phyloP scores from a whole-genome alignment of 1,140 invertebrate genomes.

The Drosophila truncata region DNA sequence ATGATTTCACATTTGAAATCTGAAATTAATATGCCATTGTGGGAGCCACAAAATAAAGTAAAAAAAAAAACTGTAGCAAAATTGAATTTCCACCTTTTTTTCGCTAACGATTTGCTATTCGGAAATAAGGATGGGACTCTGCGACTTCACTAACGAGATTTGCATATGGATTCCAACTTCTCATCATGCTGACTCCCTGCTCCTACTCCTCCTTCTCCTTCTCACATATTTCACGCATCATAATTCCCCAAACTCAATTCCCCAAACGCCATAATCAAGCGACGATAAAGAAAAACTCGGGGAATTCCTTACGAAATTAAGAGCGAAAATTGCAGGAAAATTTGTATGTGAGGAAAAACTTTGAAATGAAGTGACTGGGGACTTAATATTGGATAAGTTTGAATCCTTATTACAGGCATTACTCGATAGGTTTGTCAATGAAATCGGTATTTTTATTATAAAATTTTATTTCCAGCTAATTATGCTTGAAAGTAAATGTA shows the following conservation, averaged over 20 bases:
- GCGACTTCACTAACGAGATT: conserved; percentile 72
- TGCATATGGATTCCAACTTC: conserved; percentile 66
- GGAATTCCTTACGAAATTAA: conserved; percentile 54
- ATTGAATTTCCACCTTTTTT: conserved; percentile 67
- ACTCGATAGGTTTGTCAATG: not conserved
- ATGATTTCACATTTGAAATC: conserved; percentile 40
- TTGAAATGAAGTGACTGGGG: conserved; percentile 59
- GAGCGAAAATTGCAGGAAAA: conserved; percentile 70
- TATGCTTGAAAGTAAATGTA: too few relatives aligned
- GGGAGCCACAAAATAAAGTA: conserved; percentile 30
- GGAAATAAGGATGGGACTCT: conserved; percentile 12
- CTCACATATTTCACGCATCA: conserved; percentile 59
- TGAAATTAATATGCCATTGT: conserved; percentile 81
- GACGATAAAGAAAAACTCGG: conserved; percentile 22
- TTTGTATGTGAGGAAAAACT: conserved; percentile 59
- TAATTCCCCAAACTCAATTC: conserved; percentile 79
- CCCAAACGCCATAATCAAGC: conserved; percentile 75
- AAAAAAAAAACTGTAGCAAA: conserved; percentile 48
- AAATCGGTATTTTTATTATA: too few relatives aligned
- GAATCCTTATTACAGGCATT: not conserved
- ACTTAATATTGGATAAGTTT: conserved; percentile 7
- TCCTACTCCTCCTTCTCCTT: not conserved
- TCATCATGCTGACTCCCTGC: conserved; percentile 10
- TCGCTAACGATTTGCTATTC: conserved; percentile 58
- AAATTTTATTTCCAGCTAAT: not conserved